Percentiles rank a stretch among this genome's conserved stretches.
These are phyloP conservation scores for Rhogogaster chlorosoma DNA, from an alignment of 2,888 invertebrate species.

Conservation along the genomic window DNA sequence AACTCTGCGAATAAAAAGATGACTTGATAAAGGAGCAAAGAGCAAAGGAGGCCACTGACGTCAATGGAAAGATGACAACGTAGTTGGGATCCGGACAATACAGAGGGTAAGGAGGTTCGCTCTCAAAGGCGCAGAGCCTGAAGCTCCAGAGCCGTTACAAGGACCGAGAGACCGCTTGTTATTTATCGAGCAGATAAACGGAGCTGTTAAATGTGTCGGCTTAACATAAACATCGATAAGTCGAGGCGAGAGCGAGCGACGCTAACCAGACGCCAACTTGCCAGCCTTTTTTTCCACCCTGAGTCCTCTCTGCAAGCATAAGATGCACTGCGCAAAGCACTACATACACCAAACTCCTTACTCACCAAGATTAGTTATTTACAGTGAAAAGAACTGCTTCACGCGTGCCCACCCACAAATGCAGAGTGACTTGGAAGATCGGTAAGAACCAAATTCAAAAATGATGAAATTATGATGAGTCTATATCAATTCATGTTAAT, in stretches of 20 bases:
- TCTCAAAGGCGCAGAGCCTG: constrained; percentile 5
- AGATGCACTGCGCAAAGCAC: constrained; percentile 22
- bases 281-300: neutral
- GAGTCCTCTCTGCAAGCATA: neutral
- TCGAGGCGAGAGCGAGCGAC: constrained; percentile 65
- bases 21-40: neutral
- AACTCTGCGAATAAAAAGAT: neutral
- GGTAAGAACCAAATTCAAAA: neutral
- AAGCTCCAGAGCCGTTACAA: constrained; percentile 19
- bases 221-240: constrained; percentile 76
- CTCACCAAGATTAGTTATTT: neutral
- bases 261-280: constrained; percentile 69
- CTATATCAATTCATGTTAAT: neutral
- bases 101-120: neutral
- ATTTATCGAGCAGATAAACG: constrained; percentile 74
- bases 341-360: neutral
- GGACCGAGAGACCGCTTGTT: constrained; percentile 59
- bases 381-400: neutral
- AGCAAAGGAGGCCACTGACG: constrained; percentile 6
- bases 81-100: constrained; percentile 20
- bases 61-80: constrained; percentile 33
- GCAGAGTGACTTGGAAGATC: neutral
- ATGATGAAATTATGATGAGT: neutral
- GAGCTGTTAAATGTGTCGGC: constrained; percentile 71
- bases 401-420: constrained; percentile 14